Conservation (phyloP, 2,797 vertebrate genomes). For the Phoeniculus purpureus region DNA sequence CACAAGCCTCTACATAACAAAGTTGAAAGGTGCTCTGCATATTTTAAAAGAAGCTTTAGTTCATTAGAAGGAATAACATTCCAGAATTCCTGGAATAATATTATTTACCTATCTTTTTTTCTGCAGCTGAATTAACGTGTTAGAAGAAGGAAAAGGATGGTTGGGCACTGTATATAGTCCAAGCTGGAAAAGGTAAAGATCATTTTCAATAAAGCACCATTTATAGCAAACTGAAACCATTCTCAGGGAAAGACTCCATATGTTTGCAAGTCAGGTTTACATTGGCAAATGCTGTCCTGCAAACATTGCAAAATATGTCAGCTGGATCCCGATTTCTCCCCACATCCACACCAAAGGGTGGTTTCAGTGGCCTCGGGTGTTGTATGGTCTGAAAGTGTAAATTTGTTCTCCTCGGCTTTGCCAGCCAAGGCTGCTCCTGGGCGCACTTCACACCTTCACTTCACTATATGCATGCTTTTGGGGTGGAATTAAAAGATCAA, state of each 20-base stretch:
- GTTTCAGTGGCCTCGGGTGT: neutral
- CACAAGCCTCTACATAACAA: neutral
- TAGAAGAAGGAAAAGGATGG: neutral
- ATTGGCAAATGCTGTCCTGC: slow-evolving; percentile 4
- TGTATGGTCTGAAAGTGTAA: neutral
- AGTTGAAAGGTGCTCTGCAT: neutral
- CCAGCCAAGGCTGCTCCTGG: neutral
- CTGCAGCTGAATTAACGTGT: neutral
- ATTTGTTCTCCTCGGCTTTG: neutral
- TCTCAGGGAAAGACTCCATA: neutral
- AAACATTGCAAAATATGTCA: slow-evolving; percentile 19
- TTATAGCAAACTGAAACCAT: slow-evolving; percentile 25
- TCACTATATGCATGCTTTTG: neutral
- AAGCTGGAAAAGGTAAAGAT: neutral
- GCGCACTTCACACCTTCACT: neutral
- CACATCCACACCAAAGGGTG: neutral
- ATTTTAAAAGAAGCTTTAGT: neutral
- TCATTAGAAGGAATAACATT: neutral
- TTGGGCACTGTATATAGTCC: neutral
- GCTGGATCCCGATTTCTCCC: neutral
- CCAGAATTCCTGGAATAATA: neutral
- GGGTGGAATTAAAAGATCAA: neutral
- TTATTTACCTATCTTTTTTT: neutral
- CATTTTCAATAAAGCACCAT: slow-evolving; percentile 9
- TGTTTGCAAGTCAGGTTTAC: slow-evolving; percentile 29